Conservation (phyloP, 2,113 vertebrate species). For the Rhagologus leucostigma region DNA sequence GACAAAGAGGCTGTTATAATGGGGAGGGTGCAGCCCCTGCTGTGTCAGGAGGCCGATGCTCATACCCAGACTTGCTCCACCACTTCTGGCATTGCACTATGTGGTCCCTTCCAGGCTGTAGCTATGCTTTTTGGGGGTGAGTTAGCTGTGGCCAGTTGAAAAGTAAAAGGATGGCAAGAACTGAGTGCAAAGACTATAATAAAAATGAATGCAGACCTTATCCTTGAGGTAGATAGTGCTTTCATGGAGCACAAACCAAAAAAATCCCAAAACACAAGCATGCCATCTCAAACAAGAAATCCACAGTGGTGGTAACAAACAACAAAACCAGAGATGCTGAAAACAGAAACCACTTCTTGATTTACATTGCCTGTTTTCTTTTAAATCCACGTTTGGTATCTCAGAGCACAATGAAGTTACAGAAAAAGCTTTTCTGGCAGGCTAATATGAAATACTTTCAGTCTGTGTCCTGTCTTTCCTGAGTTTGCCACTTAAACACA, state of each 20-base stretch:
- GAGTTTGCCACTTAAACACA: neutral
- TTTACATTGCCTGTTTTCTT: neutral
- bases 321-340: neutral
- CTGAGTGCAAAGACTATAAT: neutral
- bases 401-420: neutral
- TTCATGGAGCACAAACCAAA: neutral
- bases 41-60: neutral
- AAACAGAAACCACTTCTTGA: neutral
- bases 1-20: neutral
- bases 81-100: neutral
- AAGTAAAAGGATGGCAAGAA: neutral
- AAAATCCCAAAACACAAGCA: rapidly evolving
- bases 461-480: neutral
- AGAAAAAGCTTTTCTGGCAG: neutral
- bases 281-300: neutral
- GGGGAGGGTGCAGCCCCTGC: neutral
- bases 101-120: neutral
- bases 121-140: neutral
- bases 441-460: neutral
- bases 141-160: neutral
- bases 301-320: neutral
- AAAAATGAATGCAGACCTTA: neutral
- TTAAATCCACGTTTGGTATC: neutral
- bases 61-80: neutral
- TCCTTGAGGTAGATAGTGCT: neutral